These are phyloP conservation scores for Megathymus violae DNA, from an alignment of 1,140 invertebrate genomes.

Conservation along the genomic window DNA sequence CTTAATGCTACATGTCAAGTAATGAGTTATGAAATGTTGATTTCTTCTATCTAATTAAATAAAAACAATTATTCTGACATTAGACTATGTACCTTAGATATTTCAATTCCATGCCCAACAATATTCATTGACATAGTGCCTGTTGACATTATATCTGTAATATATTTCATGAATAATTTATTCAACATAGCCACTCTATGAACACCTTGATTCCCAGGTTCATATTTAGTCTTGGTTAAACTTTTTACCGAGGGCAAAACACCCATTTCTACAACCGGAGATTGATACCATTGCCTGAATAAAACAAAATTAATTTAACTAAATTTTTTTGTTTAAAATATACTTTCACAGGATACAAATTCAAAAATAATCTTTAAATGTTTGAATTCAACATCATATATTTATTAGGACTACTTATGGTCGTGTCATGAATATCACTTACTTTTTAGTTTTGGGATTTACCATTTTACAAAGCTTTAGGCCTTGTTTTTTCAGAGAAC, in stretches of 20 bases:
- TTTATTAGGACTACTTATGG: not conserved
- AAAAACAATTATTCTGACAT: no score
- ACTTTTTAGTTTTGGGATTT: slow-evolving; percentile 68
- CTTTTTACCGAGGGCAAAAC: slow-evolving; percentile 66
- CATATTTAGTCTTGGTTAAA: slow-evolving; percentile 64
- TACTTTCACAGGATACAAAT: no score
- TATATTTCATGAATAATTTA: slow-evolving; percentile 91
- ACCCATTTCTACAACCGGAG: slow-evolving; percentile 37
- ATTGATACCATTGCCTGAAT: slow-evolving; percentile 68
- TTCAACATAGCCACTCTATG: slow-evolving; percentile 87
- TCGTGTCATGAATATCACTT: slow-evolving; percentile 24
- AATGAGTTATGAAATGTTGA: no score
- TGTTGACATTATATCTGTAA: slow-evolving; percentile 89
- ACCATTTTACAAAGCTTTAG: slow-evolving; percentile 71
- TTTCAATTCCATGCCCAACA: slow-evolving; percentile 87
- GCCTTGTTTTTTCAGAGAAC: slow-evolving; percentile 64
- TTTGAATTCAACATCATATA: no score
- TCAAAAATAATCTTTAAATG: no score
- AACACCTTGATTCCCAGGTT: slow-evolving; percentile 73
- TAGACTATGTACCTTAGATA: slow-evolving; percentile 86
- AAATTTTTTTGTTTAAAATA: no score
- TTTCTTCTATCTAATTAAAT: no score
- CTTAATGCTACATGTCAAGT: no score
- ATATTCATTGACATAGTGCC: slow-evolving; percentile 85
- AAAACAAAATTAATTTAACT: no score